phyloP scores from a whole-genome alignment of 2,113 vertebrate species.

The Carlito syrichta region DNA sequence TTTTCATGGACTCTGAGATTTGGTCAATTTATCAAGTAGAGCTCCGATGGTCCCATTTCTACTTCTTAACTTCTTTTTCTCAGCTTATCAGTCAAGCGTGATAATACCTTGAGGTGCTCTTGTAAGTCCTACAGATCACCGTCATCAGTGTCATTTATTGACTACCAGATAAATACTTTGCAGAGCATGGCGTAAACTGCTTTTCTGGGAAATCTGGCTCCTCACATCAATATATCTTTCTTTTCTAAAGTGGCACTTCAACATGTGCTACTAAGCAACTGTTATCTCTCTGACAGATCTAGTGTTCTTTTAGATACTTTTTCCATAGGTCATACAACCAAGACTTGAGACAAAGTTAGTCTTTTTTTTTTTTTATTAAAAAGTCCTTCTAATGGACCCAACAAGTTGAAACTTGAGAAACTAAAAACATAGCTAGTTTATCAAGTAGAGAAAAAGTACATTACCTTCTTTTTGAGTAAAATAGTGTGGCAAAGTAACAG shows the following conservation, averaged over 20 bases:
- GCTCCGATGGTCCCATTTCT: not conserved
- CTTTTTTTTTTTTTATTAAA: not conserved
- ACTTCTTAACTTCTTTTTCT: not conserved
- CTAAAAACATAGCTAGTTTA: not conserved
- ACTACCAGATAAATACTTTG: conserved; percentile 24
- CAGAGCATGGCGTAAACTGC: conserved; percentile 35
- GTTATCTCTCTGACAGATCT: not conserved
- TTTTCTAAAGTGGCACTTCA: not conserved
- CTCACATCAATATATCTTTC: not conserved
- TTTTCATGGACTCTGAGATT: not conserved
- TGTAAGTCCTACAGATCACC: not conserved
- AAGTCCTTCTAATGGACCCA: not conserved
- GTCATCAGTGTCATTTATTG: conserved; percentile 12
- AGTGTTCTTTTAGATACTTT: not conserved
- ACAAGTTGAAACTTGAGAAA: not conserved
- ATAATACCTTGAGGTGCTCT: not conserved
- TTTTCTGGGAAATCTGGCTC: conserved; percentile 40
- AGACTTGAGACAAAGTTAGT: not conserved
- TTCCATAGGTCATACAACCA: not conserved
- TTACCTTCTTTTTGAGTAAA: not conserved
- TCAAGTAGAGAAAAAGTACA: not conserved
- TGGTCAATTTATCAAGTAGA: not conserved
- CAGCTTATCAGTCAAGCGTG: not conserved
- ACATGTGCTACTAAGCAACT: not conserved
- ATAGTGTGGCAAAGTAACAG: not conserved